phyloP scores from a whole-genome alignment of 2,888 invertebrate genomes.

The Lymantria monacha region DNA sequence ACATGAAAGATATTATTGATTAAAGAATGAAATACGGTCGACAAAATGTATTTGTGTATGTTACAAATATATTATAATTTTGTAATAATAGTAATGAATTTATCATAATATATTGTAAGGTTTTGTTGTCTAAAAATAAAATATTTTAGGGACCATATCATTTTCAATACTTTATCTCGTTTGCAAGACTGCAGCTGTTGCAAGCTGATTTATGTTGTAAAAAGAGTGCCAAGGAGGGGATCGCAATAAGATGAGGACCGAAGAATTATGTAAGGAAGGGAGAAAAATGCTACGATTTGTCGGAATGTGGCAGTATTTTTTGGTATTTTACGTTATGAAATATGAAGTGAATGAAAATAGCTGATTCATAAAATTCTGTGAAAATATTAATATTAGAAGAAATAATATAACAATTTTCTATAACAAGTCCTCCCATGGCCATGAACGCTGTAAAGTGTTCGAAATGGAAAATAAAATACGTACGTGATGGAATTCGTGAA shows the following conservation, averaged over 20 bases:
- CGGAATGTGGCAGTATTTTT: slow-evolving; percentile 13
- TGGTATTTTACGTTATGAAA: slow-evolving; percentile 1
- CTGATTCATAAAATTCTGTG: background rate
- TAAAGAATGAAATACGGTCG: no score
- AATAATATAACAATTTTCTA: no score
- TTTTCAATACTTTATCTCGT: slow-evolving; percentile 30
- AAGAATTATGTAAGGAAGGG: slow-evolving; percentile 30
- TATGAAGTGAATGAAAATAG: background rate
- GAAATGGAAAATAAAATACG: no score
- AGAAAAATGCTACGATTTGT: slow-evolving; percentile 23
- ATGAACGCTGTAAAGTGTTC: no score
- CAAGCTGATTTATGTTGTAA: slow-evolving; percentile 35
- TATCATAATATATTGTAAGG: no score
- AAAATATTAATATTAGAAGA: background rate
- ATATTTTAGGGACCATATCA: slow-evolving; percentile 17
- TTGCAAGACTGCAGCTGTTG: slow-evolving; percentile 36
- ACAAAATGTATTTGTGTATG: no score
- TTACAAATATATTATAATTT: no score
- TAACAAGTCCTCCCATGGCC: no score
- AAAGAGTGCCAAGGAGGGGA: slow-evolving; percentile 23
- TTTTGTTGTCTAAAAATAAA: background rate
- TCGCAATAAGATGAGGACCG: slow-evolving; percentile 27
- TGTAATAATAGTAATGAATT: no score
- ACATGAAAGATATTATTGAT: no score
- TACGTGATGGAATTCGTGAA: no score